Evolutionary conservation across 2,888 invertebrate genomes (phyloP).

Genomic region (Chrysolina americana): DNA sequence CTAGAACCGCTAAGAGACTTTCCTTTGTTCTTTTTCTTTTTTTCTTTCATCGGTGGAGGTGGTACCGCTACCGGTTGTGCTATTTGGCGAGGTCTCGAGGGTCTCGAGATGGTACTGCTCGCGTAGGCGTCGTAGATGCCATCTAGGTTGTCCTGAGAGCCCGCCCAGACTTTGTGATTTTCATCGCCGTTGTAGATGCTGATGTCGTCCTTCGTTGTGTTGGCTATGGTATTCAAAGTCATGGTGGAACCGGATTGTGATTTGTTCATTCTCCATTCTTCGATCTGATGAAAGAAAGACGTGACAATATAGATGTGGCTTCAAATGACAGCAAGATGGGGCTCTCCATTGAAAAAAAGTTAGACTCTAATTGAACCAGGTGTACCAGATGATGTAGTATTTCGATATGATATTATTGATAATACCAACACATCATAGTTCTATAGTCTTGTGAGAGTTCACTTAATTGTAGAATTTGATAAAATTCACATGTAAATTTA

Average conservation of each 20-base stretch:
- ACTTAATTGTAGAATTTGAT: too few relatives aligned
- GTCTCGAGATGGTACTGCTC: slow-evolving; percentile 75
- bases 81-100: slow-evolving; percentile 86
- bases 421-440: too few relatives aligned
- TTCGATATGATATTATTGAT: too few relatives aligned
- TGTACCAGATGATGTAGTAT: too few relatives aligned
- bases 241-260: slow-evolving; percentile 75
- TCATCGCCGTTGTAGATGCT: slow-evolving; percentile 92
- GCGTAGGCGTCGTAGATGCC: slow-evolving; percentile 80
- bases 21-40: slow-evolving; percentile 76
- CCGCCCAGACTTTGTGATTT: slow-evolving; percentile 94
- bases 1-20: slow-evolving; percentile 62
- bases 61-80: slow-evolving; percentile 84
- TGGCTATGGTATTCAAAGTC: slow-evolving; percentile 74
- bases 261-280: slow-evolving; percentile 73
- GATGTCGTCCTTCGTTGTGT: slow-evolving; percentile 78
- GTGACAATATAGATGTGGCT: too few relatives aligned
- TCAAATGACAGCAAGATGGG: too few relatives aligned
- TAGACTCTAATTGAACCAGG: too few relatives aligned
- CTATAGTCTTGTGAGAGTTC: too few relatives aligned
- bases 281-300: slow-evolving; percentile 63
- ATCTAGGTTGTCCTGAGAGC: slow-evolving; percentile 82
- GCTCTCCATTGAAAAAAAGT: too few relatives aligned
- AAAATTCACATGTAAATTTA: too few relatives aligned
- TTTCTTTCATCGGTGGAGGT: slow-evolving; percentile 82